Evolutionary conservation across 2,797 vertebrate species (phyloP), one percentile per base, ranked within the genome.

Genomic region (Holocentrus rufus): DNA sequence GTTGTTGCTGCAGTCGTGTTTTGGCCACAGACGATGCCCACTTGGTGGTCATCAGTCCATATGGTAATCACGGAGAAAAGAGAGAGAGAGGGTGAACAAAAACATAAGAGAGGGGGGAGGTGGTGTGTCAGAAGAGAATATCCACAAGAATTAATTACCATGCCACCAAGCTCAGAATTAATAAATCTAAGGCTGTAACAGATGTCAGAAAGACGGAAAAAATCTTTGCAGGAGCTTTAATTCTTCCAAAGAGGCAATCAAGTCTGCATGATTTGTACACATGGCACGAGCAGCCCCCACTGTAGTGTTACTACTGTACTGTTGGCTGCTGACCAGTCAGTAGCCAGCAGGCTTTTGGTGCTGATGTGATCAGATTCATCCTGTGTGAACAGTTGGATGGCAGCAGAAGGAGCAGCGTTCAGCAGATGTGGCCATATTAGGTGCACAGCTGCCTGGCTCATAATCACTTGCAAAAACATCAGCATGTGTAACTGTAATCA

Each of bases 381-480:
- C 69, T 79, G 80, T 75, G 80, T 73, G 79, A 91, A 86, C 89
- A 90, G 88, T 83, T 86, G 88, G 84, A 72, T 15, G 50, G 65
- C 80, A 81, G 76, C 82, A 84, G 63, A 63, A 67, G 82, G 79
- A 65, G 69, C 80, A 71, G 42, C 80, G 74, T 61, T 75, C 81
- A 30, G 81, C 77, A 88, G 84, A 91, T 86, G 85, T 91, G 84
- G 80, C 59, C 63, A 83, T 73, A 74, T 85, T 79, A 76, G 72
- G 74, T 81, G 67, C 82, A 85, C 89, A 92, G 89, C 84, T 91
- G 90, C 83, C 82, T 80, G 82, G 80, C 80, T 87, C 81, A 80
- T 88, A 86, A 89, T 74, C 82, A 75, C 83, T 82, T 74, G 74
- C 72, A 57, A 81, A 80, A 83, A 77, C 79, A 82, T 77, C 69